Percentiles rank a stretch among this genome's conserved stretches.
Evolutionary conservation across 2,113 vertebrate species (phyloP).

Genomic region (Pollachius pollachius): DNA sequence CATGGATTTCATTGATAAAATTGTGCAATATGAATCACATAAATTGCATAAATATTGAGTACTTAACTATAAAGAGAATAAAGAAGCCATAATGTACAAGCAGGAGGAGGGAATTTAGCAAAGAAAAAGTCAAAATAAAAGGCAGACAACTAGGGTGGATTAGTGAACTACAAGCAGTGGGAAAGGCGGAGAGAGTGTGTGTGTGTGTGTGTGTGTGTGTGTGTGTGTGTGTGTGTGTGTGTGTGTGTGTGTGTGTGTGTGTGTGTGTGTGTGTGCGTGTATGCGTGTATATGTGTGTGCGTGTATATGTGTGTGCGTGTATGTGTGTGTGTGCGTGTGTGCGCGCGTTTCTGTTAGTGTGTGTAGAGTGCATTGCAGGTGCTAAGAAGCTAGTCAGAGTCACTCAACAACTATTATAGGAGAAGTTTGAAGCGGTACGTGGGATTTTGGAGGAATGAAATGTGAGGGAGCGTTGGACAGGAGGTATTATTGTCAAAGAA

Average conservation of each 20-base stretch:
- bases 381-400: constrained; percentile 8
- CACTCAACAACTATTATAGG: background rate
- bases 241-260: constrained; percentile 14
- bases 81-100: too few relatives aligned
- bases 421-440: background rate
- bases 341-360: constrained; percentile 19
- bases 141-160: constrained; percentile 19
- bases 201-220: background rate
- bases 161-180: constrained; percentile 67
- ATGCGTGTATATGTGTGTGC: constrained; percentile 23
- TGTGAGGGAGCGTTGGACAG: too few relatives aligned
- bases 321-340: constrained; percentile 19
- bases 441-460: background rate
- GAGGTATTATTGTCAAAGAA: too few relatives aligned
- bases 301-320: constrained; percentile 24
- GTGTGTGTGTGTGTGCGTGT: constrained; percentile 25
- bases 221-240: constrained; percentile 2
- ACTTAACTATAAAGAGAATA: too few relatives aligned
- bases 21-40: constrained; percentile 17
- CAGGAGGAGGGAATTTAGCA: too few relatives aligned
- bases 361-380: constrained; percentile 1
- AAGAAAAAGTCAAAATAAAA: too few relatives aligned
- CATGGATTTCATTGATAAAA: constrained; percentile 26
- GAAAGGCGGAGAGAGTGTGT: constrained; percentile 42
- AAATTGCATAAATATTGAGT: constrained; percentile 22